A percentile compares a stretch with the other conserved stretches of the same genome.
Conservation (phyloP, 2,888 invertebrate species). For the Agrochola litura region DNA sequence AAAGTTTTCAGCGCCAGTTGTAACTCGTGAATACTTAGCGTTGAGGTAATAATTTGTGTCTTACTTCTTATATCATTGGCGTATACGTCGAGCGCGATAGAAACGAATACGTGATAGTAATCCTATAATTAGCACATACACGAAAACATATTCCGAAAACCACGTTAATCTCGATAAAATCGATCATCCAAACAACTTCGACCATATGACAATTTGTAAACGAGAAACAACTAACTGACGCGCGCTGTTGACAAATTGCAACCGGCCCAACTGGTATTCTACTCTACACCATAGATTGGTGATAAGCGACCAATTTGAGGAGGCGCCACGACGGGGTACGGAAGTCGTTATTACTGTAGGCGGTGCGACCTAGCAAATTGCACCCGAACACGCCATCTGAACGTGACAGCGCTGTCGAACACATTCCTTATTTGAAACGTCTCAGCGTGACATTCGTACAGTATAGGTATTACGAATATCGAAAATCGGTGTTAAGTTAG, state of each 20-base stretch:
- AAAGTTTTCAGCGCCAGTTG: conserved; percentile 84
- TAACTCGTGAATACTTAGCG: conserved; percentile 79
- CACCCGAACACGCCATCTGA: conserved; percentile 88
- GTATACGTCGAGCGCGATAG: conserved; percentile 23
- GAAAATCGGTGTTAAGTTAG: conserved; percentile 69
- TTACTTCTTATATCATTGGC: conserved; percentile 71
- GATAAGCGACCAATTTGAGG: conserved; percentile 91
- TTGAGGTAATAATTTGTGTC: conserved; percentile 77
- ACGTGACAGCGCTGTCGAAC: conserved; percentile 90
- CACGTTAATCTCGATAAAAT: conserved; percentile 52
- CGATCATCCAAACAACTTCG: conserved; percentile 59
- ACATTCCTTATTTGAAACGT: conserved; percentile 89
- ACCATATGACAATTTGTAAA: conserved; percentile 75
- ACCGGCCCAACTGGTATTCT: conserved; percentile 86
- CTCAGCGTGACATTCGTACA: conserved; percentile 84
- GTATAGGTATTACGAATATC: conserved; percentile 79
- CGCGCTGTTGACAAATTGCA: conserved; percentile 87
- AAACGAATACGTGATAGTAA: conserved; percentile 8
- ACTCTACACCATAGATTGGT: conserved; percentile 89
- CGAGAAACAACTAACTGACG: conserved; percentile 80
- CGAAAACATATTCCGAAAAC: conserved; percentile 7
- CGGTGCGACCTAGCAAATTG: conserved; percentile 89
- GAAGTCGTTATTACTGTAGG: conserved; percentile 91
- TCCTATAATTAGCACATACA: conserved; percentile 2
- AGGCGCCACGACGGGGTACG: conserved; percentile 90